Evolutionary conservation across 1,140 invertebrate species (phyloP), one percentile per base, ranked within the genome.

Genomic region (Euura lappo): DNA sequence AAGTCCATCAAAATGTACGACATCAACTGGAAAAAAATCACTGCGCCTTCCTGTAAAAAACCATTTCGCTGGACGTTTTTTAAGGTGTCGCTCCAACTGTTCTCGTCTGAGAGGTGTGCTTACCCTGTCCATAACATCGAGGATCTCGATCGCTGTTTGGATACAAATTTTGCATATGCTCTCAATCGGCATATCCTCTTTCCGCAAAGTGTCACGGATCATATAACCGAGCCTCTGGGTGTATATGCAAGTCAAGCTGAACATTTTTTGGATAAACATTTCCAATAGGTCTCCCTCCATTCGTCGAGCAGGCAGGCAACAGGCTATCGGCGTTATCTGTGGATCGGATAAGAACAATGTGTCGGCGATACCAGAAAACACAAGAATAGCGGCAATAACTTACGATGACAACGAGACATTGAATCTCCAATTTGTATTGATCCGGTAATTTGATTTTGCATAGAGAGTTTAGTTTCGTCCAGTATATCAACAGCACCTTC

Each of bases 111-210:
- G 28, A 28, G 28, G 0, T 28, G 28, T 1, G 28, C 89, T 88
- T 80, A 93, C 91, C 6, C 92, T 90, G 72, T 91, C 90, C 79
- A 93, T 91, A n/a, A 87, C 80, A 10, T 92, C 85, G 10, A 91
- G 88, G 4, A 91, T 84, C 70, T 91, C 88, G 3, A 90, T 80
- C 1, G 90, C 84, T 13, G 87, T 79, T 70, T 89, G 79, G n/a
- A 85, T 76, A 7, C 79, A 83, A 47, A 79, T 72, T 89, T 89
- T 79, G 81, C 82, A 77, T 86, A 89, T 78, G 72, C 78, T 47
- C 86, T 88, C 76, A 74, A 86, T 73, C 28, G 81, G 81, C 69
- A 86, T 77, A 75, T 83, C 78, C 69, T 80, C 76, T 71, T 80
- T 86, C 45, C 79, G 42, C 72, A 87, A 77, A 10, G 89, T 78